Evolutionary conservation across 2,797 vertebrate species (phyloP).

Genomic region (Myotis pilosus): DNA sequence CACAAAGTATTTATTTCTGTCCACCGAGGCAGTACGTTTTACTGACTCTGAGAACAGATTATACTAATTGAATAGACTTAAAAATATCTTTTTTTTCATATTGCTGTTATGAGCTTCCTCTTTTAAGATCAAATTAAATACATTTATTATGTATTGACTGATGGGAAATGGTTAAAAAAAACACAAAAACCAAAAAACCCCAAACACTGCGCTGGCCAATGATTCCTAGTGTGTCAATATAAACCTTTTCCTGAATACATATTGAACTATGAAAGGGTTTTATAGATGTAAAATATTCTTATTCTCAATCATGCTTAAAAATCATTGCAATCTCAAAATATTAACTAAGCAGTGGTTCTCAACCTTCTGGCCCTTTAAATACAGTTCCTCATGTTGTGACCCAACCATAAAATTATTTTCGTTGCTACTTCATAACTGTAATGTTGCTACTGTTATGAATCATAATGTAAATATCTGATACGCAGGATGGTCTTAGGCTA

Average conservation of each 20-base stretch:
- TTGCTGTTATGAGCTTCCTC: neutral
- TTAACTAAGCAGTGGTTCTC: conserved; percentile 4
- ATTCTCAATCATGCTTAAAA: conserved; percentile 48
- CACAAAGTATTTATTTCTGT: conserved; percentile 43
- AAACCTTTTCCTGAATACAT: neutral
- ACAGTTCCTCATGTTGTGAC: too few species aligned
- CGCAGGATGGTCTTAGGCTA: too few species aligned
- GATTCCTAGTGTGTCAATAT: neutral
- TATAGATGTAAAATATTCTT: conserved; percentile 10
- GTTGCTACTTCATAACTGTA: too few species aligned
- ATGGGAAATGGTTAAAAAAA: neutral
- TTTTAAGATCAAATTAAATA: conserved; percentile 33
- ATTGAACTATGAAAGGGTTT: neutral
- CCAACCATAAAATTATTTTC: too few species aligned
- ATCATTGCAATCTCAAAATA: conserved; percentile 51
- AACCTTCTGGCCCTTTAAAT: too few species aligned
- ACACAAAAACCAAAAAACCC: neutral
- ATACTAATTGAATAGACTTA: neutral
- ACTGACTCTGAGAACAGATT: neutral
- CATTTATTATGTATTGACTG: neutral
- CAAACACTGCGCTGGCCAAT: neutral
- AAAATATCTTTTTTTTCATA: neutral
- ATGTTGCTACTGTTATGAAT: too few species aligned
- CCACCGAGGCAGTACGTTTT: neutral
- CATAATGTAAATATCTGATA: too few species aligned